Evolutionary conservation across 2,888 invertebrate genomes (phyloP).

Genomic region (Colletes collaris): DNA sequence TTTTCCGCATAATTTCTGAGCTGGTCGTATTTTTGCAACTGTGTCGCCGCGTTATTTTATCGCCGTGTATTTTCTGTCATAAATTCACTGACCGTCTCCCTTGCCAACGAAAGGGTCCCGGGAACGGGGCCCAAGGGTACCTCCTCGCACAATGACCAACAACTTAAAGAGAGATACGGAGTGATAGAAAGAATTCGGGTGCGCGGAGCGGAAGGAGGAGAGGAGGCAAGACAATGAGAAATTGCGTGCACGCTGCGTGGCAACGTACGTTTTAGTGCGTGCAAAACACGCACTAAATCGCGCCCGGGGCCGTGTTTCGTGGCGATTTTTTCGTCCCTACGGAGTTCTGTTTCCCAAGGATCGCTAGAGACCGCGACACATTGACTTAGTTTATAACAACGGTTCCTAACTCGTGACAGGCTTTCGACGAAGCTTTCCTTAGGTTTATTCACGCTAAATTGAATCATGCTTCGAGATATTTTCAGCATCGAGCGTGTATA

Average conservation of each 20-base stretch:
- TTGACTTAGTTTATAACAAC: too few species aligned
- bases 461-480: too few species aligned
- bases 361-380: too few species aligned
- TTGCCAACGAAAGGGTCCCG: conserved; percentile 53
- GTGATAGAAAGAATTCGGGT: conserved; percentile 46
- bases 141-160: conserved; percentile 46
- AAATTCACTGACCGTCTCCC: conserved; percentile 72
- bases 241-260: conserved; percentile 74
- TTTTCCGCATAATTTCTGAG: conserved; percentile 59
- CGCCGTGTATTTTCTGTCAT: conserved; percentile 80
- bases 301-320: not conserved
- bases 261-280: conserved; percentile 64
- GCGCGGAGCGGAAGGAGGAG: conserved; percentile 32
- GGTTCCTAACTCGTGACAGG: too few species aligned
- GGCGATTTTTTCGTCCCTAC: not conserved
- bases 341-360: not conserved
- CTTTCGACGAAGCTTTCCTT: too few species aligned
- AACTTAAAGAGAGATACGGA: conserved; percentile 34
- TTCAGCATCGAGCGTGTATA: too few species aligned
- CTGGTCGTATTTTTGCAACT: conserved; percentile 47
- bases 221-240: conserved; percentile 75
- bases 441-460: too few species aligned
- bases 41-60: conserved; percentile 71
- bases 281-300: conserved; percentile 60
- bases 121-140: conserved; percentile 27